Base-by-base conservation (phyloP, 2,113 vertebrate genomes). In the Psettodes erumei region DNA sequence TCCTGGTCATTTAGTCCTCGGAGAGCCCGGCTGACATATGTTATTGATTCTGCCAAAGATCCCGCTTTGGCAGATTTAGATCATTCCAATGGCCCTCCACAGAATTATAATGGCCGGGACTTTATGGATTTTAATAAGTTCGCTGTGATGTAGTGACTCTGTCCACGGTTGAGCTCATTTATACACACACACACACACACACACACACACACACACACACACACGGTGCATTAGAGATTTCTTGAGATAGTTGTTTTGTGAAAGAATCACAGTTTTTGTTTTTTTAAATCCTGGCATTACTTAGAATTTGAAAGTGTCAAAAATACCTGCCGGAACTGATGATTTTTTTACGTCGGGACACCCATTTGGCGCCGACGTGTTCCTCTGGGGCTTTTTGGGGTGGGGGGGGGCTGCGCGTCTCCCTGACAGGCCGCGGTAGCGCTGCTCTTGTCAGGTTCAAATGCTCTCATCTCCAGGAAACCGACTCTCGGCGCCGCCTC, bases 41-140 rank as follows among this genome's bases (percentile, higher is more conserved):
- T 72, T 53, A 79, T 86, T 83, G 74, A 71, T 86, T 88, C 59
- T 62, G 70, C 40, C 42, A 38, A 58, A 73, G 28, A 55, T 77
- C 40, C 30, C 43, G 9, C 60, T 71, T 54, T 68, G 32, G 53
- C 55, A 42, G 60, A 61, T 61, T 71, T 66, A 30, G 47, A 71
- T 76, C 4, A 76, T 59, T 47, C 4, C 19, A 25, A 30, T 74
- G 56, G 48, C 50, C 78, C 76, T 28, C 58, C 50, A 37, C 74
- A 68, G 77, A 75, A 43, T 59, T 73, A 59, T 50, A 77, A 83
- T 71, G 27, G 28, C 0, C 5, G 21, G 27, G 33, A 71, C 37
- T 71, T 63, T 25, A 71, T 71, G 27, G 27, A 73, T 82, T 77
- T 71, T 59, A 67, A 58, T 59, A 56, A 62, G 61, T 68, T 60